Conservation (phyloP, 2,113 vertebrate species). For the Catharus minimus region DNA sequence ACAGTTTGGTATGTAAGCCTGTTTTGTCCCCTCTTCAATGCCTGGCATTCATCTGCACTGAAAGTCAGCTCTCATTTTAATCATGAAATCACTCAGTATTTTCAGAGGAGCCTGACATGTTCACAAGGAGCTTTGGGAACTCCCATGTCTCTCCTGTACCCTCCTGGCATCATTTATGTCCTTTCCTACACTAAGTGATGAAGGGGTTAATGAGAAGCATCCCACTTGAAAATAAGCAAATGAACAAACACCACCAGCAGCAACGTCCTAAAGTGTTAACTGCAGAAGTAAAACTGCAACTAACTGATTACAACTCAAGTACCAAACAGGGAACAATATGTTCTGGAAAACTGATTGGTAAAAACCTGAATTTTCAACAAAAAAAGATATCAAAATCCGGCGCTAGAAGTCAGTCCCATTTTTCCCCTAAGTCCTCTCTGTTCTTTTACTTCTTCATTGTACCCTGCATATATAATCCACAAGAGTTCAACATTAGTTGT, state of each 20-base stretch:
- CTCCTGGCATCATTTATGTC: accelerated
- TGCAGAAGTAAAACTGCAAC: background rate
- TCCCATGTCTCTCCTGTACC: background rate
- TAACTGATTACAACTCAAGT: background rate
- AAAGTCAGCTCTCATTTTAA: background rate
- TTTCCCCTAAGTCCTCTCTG: background rate
- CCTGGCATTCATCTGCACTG: background rate
- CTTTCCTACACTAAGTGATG: background rate
- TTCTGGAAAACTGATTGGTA: background rate
- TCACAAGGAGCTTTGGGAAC: background rate
- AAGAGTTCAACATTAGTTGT: background rate
- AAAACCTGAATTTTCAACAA: background rate
- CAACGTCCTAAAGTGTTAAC: background rate
- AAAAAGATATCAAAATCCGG: too few species aligned
- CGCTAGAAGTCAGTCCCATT: background rate
- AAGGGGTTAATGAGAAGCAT: background rate
- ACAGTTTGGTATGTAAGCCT: background rate
- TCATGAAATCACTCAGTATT: background rate
- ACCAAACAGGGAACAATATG: background rate
- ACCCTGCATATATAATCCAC: background rate
- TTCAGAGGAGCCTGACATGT: background rate
- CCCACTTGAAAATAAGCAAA: background rate
- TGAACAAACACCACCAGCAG: background rate
- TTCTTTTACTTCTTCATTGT: background rate
- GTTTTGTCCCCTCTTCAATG: background rate